Evolutionary conservation across 2,888 invertebrate genomes (phyloP).

Genomic region (Cordilura impudica): DNA sequence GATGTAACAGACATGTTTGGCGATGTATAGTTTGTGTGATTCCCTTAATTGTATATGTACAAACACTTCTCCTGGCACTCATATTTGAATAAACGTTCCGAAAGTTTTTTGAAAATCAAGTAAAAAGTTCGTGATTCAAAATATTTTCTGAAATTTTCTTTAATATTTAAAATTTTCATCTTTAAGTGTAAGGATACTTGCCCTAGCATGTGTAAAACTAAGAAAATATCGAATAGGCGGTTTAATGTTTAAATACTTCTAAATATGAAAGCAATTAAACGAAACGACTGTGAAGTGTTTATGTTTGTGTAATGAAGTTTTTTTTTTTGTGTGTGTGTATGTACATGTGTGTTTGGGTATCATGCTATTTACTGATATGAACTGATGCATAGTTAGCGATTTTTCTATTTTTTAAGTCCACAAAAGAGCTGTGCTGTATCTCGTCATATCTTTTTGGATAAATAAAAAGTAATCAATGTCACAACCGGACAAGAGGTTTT

Average conservation of each 20-base stretch:
- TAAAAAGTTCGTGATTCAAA: too few relatives aligned
- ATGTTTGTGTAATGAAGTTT: slow-evolving; percentile 1
- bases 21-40: too few relatives aligned
- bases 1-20: too few relatives aligned
- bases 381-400: neutral
- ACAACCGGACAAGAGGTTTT: slow-evolving; percentile 24
- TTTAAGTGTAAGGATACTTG: too few relatives aligned
- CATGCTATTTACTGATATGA: neutral
- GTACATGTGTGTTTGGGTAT: neutral
- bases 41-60: too few relatives aligned
- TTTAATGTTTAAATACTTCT: neutral
- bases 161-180: too few relatives aligned
- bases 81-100: too few relatives aligned
- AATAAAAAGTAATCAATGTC: slow-evolving; percentile 43
- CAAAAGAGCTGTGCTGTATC: neutral
- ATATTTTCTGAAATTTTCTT: too few relatives aligned
- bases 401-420: neutral
- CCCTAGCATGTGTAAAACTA: neutral
- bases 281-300: slow-evolving; percentile 44
- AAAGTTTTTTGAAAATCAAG: too few relatives aligned
- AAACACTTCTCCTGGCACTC: too few relatives aligned
- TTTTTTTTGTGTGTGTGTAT: neutral
- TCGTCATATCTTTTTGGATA: slow-evolving; percentile 10
- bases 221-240: neutral
- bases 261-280: slow-evolving; percentile 35